phyloP scores from a whole-genome alignment of 1,140 invertebrate species.

The Acarapis woodi region DNA sequence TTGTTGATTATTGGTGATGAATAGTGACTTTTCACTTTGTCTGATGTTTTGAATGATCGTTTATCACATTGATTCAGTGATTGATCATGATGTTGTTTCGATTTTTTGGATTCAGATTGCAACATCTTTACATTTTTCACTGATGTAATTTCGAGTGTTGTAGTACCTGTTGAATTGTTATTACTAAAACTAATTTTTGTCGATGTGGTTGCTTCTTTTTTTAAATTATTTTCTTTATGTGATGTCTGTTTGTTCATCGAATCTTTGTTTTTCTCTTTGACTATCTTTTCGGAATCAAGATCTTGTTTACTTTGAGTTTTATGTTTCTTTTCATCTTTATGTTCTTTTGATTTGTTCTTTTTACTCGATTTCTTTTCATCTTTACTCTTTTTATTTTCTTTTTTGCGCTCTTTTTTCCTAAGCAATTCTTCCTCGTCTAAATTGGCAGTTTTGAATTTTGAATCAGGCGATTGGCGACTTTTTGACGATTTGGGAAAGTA shows the following conservation, averaged over 20 bases:
- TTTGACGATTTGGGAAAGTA: no score
- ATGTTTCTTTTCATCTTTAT: not conserved
- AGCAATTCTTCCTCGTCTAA: no score
- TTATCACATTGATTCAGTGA: no score
- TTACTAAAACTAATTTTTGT: slow-evolving; percentile 18
- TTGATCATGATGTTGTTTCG: no score
- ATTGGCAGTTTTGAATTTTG: no score
- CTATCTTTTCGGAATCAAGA: not conserved
- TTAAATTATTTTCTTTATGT: slow-evolving; percentile 13
- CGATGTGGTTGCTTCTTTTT: slow-evolving; percentile 22
- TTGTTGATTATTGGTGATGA: no score
- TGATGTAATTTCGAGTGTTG: slow-evolving; percentile 12
- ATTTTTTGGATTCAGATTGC: slow-evolving; percentile 7
- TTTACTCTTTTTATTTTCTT: not conserved
- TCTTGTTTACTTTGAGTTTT: not conserved
- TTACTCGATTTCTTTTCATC: slow-evolving; percentile 1
- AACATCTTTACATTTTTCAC: slow-evolving; percentile 10
- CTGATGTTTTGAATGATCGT: no score
- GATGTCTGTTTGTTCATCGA: slow-evolving; percentile 10
- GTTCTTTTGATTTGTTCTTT: not conserved
- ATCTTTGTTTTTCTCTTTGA: slow-evolving; percentile 5
- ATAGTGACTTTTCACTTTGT: no score
- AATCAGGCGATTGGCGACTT: no score
- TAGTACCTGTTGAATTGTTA: slow-evolving; percentile 15
- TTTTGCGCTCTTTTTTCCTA: slow-evolving; percentile 5